Evolutionary conservation across 2,113 vertebrate genomes (phyloP), one percentile per base, ranked within the genome.

Genomic region (Pygoscelis antarcticus): DNA sequence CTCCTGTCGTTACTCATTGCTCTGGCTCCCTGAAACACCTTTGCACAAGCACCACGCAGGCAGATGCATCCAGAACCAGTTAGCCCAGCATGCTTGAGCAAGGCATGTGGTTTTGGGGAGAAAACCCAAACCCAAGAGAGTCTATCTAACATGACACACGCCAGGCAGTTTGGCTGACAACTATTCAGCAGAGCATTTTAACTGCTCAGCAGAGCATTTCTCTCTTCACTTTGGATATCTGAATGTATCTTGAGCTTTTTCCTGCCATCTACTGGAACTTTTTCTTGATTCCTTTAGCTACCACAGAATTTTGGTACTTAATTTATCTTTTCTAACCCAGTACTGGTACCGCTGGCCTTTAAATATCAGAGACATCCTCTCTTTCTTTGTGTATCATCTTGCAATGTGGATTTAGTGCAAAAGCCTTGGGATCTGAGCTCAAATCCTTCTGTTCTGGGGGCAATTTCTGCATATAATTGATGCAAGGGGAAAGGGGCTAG

Each of bases 41-140:
- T 42, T 55, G 38, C 40, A 54, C 0, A 0, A 61, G 42, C 25
- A 47, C 9, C 30, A 5, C 0, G 0, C 34, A 55, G 25, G 30
- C 2, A 0, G 26, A 8, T 21, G 22, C 19, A 57, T 14, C 27
- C 62, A 51, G 22, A 36, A 36, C 2, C 10, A 44, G n/a, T 17
- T 15, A 55, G 32, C 19, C 26, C 60, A 54, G 40, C 11, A 32
- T 3, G 19, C 16, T 25, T 21, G n/a, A 18, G n/a, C 49, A 16
- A 30, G 23, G 70, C 65, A 42, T 4, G 44, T n/a, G 44, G 7
- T 5, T 65, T 83, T 19, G 0, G 4, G 27, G 64, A 34, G 13
- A 66, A 89, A 89, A 62, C 15, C 18, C 6, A 0, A 69, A 75
- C 22, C 4, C 4, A 14, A 17, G 27, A 17, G 42, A 52, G 36